Conservation (phyloP, 2,888 invertebrate genomes). For the Oeneis ivallda region DNA sequence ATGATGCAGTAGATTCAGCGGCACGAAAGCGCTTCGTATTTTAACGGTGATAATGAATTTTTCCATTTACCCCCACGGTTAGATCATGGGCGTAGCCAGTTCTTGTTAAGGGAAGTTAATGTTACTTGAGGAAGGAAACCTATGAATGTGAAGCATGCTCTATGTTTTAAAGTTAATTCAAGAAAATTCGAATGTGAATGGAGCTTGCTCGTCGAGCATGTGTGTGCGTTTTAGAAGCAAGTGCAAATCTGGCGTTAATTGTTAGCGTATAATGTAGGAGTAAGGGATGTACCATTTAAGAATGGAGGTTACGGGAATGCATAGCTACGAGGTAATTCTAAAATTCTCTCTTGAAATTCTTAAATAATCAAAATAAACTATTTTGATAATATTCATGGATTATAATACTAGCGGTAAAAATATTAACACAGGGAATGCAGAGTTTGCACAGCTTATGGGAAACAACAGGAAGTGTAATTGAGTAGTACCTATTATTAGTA, state of each 20-base stretch:
- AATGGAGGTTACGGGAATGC: not conserved
- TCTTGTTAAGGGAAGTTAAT: not conserved
- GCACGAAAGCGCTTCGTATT: constrained; percentile 41
- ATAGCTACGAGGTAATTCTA: not conserved
- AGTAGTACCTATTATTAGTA: constrained; percentile 1
- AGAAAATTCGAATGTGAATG: not conserved
- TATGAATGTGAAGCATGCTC: not conserved
- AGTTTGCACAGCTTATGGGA: not conserved
- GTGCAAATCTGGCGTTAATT: not conserved
- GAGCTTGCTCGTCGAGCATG: not conserved
- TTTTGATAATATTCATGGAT: not conserved
- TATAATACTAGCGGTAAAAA: not conserved
- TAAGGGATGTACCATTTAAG: not conserved
- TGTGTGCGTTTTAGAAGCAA: not conserved
- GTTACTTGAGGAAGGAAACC: no score
- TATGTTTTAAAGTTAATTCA: not conserved
- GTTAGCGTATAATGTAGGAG: not conserved
- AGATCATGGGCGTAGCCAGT: constrained; percentile 27
- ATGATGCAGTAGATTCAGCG: constrained; percentile 71
- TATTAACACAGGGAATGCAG: constrained; percentile 7
- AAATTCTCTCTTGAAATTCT: not conserved
- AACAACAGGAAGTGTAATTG: not conserved
- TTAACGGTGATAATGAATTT: constrained; percentile 21
- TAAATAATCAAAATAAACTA: no score
- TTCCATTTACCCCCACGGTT: constrained; percentile 39